These are phyloP conservation scores for Axinella damicornis DNA, from an alignment of 37 sponge, comb jelly and placozoan species.

Conservation along the genomic window DNA sequence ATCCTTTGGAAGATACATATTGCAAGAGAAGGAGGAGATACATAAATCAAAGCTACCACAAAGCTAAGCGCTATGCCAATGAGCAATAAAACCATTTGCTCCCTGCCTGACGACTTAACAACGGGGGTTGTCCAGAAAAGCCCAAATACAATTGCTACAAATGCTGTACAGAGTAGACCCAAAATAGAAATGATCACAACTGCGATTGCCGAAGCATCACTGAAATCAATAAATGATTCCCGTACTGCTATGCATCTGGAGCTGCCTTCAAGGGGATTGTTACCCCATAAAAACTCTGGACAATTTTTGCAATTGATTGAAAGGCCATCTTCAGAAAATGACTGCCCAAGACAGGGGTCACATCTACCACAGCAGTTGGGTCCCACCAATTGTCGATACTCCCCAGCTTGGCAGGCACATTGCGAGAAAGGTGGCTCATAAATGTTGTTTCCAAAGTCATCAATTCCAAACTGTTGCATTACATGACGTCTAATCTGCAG, in stretches of 20 bases:
- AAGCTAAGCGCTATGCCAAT: constrained; percentile 48
- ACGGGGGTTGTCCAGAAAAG: constrained; percentile 47
- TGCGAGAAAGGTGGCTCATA: background rate
- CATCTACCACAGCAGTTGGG: constrained; percentile 65
- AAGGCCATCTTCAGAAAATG: background rate
- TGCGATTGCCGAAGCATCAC: constrained; percentile 5
- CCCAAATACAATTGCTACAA: constrained; percentile 3
- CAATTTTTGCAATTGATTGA: constrained; percentile 36
- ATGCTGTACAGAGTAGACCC: background rate
- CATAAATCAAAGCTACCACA: constrained; percentile 11
- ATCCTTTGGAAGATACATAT: constrained; percentile 52
- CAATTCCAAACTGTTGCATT: background rate
- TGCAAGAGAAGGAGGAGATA: constrained; percentile 22
- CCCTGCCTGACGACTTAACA: constrained; percentile 62
- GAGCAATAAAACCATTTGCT: constrained; percentile 44
- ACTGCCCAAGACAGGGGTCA: constrained; percentile 32
- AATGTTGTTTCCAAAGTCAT: background rate
- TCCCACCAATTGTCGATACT: background rate
- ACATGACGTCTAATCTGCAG: background rate
- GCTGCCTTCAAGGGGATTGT: constrained; percentile 41
- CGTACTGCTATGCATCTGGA: constrained; percentile 12
- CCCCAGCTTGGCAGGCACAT: constrained; percentile 22
- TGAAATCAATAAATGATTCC: background rate
- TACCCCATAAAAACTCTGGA: constrained; percentile 35
- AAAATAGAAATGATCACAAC: constrained; percentile 2